Evolutionary conservation across 2,113 vertebrate genomes (phyloP).

Genomic region (Zosterops japonicus): DNA sequence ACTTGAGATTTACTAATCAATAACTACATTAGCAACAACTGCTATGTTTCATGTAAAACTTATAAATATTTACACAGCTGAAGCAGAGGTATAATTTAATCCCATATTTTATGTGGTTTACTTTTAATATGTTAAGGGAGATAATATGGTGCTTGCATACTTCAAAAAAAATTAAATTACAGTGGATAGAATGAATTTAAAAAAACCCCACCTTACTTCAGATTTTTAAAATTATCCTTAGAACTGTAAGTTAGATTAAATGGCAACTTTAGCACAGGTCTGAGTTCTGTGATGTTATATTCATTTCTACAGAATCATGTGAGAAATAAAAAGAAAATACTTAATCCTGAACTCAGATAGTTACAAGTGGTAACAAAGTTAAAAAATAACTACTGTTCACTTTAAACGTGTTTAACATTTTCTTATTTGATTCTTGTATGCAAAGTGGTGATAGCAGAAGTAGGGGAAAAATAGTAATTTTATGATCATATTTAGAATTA

Average conservation of each 20-base stretch:
- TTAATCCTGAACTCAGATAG: background rate
- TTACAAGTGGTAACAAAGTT: background rate
- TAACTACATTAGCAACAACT: constrained; percentile 16
- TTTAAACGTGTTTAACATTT: background rate
- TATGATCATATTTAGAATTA: background rate
- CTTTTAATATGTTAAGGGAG: constrained; percentile 15
- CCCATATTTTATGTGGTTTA: background rate
- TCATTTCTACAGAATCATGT: background rate
- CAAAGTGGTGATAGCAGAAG: background rate
- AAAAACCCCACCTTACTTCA: background rate
- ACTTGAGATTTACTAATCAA: constrained; percentile 11
- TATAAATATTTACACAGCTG: constrained; percentile 27
- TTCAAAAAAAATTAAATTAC: background rate
- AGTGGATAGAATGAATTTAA: background rate
- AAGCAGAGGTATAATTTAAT: background rate
- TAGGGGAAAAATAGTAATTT: background rate
- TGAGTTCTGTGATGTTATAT: background rate
- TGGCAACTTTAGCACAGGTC: background rate
- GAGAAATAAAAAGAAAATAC: background rate
- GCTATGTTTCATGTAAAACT: constrained; percentile 7
- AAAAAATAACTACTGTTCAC: background rate
- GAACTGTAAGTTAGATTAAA: background rate
- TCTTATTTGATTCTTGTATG: background rate
- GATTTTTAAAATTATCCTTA: background rate
- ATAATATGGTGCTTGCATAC: background rate